Evolutionary conservation across 2,888 invertebrate genomes (phyloP).

Genomic region (Zygaena filipendulae): DNA sequence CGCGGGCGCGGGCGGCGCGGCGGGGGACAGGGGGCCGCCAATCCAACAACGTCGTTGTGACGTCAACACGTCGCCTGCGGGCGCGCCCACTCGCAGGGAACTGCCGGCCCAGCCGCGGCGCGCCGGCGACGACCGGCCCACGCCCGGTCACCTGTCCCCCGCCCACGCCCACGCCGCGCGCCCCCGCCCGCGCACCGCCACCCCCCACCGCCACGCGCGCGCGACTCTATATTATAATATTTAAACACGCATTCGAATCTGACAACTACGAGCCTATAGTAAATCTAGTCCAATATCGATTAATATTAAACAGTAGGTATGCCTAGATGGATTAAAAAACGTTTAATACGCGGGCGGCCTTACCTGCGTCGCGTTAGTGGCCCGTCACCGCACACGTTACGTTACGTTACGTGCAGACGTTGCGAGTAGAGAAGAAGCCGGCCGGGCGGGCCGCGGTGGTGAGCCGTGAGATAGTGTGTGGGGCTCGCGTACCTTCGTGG

Average conservation of each 20-base stretch:
- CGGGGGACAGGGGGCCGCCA: conserved; percentile 63
- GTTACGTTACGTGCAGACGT: too few relatives aligned
- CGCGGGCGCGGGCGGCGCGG: conserved; percentile 22
- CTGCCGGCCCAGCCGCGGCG: conserved; percentile 62
- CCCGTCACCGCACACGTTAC: neutral
- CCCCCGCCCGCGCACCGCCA: conserved; percentile 20
- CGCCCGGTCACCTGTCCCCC: conserved; percentile 17
- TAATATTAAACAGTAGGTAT: too few relatives aligned
- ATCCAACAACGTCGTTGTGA: conserved; percentile 68
- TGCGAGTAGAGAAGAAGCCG: too few relatives aligned
- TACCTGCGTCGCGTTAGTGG: neutral
- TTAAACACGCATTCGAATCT: neutral
- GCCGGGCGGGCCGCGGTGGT: too few relatives aligned
- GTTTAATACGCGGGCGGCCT: neutral
- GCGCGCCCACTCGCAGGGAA: conserved; percentile 70
- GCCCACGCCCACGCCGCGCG: conserved; percentile 24
- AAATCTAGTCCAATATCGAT: too few relatives aligned
- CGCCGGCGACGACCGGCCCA: conserved; percentile 15
- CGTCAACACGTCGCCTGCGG: conserved; percentile 22
- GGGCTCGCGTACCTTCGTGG: too few relatives aligned
- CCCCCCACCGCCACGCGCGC: conserved; percentile 25
- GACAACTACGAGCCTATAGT: too few relatives aligned
- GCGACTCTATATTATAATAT: conserved; percentile 28
- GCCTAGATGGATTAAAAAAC: too few relatives aligned
- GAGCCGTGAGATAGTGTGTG: too few relatives aligned